Evolutionary conservation across 2,888 invertebrate species (phyloP).

Genomic region (Amblyjoppa fuscipennis): DNA sequence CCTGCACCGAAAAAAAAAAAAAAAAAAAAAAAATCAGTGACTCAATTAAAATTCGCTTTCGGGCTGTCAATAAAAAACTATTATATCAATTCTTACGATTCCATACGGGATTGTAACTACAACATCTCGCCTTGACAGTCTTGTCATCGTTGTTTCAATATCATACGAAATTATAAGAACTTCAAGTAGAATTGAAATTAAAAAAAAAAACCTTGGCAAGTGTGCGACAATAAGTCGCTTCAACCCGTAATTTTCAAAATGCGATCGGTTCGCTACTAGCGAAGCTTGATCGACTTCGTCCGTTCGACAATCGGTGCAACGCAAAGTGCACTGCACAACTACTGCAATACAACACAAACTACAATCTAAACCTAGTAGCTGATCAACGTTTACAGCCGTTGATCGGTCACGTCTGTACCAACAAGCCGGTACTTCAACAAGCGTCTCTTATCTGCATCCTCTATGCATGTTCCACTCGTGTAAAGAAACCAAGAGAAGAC

Average conservation of each 20-base stretch:
- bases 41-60: too few species aligned
- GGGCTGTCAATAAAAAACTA: too few species aligned
- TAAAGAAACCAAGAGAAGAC: slow-evolving; percentile 55
- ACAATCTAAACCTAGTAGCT: neutral
- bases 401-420: slow-evolving; percentile 10
- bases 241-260: neutral
- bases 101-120: too few species aligned
- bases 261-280: neutral
- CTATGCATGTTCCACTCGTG: slow-evolving; percentile 68
- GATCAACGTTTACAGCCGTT: slow-evolving; percentile 1
- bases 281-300: neutral
- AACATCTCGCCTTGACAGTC: too few species aligned
- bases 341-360: neutral
- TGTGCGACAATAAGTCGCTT: too few species aligned
- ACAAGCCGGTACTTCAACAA: slow-evolving; percentile 54
- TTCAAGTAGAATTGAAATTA: too few species aligned
- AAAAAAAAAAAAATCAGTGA: too few species aligned
- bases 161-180: too few species aligned
- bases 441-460: slow-evolving; percentile 67
- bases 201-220: too few species aligned
- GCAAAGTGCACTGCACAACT: neutral
- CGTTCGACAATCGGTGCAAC: neutral
- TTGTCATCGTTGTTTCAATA: too few species aligned
- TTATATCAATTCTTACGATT: too few species aligned
- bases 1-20: too few species aligned